These are phyloP conservation scores for Alauda arvensis DNA, from an alignment of 2,797 vertebrate species.

Conservation along the genomic window DNA sequence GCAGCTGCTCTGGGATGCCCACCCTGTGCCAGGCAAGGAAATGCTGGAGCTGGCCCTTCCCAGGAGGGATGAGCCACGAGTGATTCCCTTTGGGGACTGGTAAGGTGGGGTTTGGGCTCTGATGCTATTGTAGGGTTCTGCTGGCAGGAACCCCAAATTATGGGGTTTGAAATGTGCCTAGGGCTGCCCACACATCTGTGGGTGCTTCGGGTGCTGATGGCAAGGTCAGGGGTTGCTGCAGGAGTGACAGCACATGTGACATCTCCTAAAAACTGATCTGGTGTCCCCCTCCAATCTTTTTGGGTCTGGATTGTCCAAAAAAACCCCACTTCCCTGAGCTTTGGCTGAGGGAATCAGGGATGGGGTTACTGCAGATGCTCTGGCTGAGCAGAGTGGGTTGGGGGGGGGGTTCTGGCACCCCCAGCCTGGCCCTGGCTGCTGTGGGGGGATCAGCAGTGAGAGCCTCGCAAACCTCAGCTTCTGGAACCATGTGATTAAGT, in stretches of 20 bases:
- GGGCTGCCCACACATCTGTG: fast-evolving
- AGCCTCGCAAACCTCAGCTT: not conserved
- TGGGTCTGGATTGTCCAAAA: not conserved
- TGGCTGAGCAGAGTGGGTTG: not conserved
- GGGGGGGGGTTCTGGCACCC: not conserved
- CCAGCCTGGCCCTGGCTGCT: not conserved
- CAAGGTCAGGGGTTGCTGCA: not conserved
- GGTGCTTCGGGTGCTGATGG: fast-evolving
- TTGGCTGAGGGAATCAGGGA: fast-evolving
- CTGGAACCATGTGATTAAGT: not conserved
- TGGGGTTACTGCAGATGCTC: fast-evolving
- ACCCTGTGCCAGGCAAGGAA: not conserved
- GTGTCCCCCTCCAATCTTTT: not conserved
- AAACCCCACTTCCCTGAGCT: fast-evolving
- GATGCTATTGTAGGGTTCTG: not conserved
- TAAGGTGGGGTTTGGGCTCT: not conserved
- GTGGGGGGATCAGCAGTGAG: not conserved
- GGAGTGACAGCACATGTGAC: fast-evolving
- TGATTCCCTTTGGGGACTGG: fast-evolving
- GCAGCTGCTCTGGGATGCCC: fast-evolving
- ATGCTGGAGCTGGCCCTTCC: not conserved
- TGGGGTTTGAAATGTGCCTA: not conserved
- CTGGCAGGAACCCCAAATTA: fast-evolving
- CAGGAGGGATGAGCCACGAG: fast-evolving
- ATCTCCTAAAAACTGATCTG: fast-evolving